Evolutionary conservation across 2,113 vertebrate species (phyloP), one percentile per base, ranked within the genome.

Genomic region (Edolisoma coerulescens): DNA sequence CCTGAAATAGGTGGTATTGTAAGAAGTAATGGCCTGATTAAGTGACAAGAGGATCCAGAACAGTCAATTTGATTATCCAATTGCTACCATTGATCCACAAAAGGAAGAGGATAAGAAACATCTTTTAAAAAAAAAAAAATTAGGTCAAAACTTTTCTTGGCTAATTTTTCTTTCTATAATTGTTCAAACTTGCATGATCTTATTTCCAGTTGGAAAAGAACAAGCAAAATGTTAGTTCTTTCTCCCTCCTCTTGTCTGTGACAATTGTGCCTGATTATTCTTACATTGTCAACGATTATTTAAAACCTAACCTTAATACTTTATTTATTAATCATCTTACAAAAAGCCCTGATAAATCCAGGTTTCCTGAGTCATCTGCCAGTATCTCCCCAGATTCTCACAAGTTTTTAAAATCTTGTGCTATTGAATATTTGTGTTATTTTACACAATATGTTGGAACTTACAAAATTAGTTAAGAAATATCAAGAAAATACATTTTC

Each of bases 321-420:
- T 42, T 60, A 52, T 83, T 83, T 75, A 27, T 79, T 64, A 70
- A 28, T 50, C 4, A 9, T 32, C 20, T 65, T 52, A 54, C 9
- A 37, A 64, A 74, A 86, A 42, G 1, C 16, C 19, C 10, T 27
- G 15, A 15, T 47, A 52, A 79, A 81, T 77, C 14, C 21, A n/a
- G 5, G 4, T 67, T 68, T 76, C 33, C 45, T 10, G 8, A 69
- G 7, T 76, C 9, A 52, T 22, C 28, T 77, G 23, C 17, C 14
- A 35, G 3, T 41, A 28, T 50, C 0, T 1, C 11, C 16, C 7
- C 14, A 69, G 26, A 44, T 78, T 8, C 18, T 49, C 4, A 1
- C 6, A 50, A 9, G 47, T 64, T 60, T 80, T 74, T 70, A 56
- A 54, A 60, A 67, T 57, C 12, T 74, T 78, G 11, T 77, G 24